Percentiles rank a stretch among this genome's conserved stretches.
Evolutionary conservation across 2,888 invertebrate genomes (phyloP).

Genomic region (Drosophila kanekoi): DNA sequence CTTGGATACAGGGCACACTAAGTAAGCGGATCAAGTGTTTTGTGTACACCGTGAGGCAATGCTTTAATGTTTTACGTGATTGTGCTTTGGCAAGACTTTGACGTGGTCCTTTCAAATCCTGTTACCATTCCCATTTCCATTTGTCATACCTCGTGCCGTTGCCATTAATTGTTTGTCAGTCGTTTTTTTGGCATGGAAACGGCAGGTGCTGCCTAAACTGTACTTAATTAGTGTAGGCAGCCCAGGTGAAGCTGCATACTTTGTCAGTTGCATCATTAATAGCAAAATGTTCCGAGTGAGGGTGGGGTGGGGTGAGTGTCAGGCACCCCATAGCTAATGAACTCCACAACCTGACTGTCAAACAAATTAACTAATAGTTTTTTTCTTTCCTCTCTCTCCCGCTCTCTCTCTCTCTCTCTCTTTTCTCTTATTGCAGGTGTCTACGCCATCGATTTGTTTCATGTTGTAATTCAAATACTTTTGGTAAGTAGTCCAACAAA

Average conservation of each 20-base stretch:
- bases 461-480: conserved; percentile 76
- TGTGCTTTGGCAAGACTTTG: conserved; percentile 37
- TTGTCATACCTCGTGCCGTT: conserved; percentile 3
- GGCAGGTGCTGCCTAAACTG: conserved; percentile 31
- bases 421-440: conserved; percentile 62
- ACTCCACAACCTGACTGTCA: conserved; percentile 31
- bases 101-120: conserved; percentile 21
- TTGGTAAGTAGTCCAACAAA: conserved; percentile 59
- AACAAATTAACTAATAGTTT: conserved; percentile 34
- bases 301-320: background rate
- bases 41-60: background rate
- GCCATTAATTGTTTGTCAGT: conserved; percentile 51
- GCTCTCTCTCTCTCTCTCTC: no score
- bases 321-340: conserved; percentile 35
- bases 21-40: background rate
- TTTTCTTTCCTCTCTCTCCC: background rate
- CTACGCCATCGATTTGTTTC: conserved; percentile 68
- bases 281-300: conserved; percentile 9
- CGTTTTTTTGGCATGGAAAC: conserved; percentile 16
- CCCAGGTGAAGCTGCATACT: conserved; percentile 44
- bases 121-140: conserved; percentile 4
- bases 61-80: conserved; percentile 34
- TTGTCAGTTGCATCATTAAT: conserved; percentile 74
- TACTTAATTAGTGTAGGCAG: conserved; percentile 41
- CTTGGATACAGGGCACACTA: background rate